Base-by-base conservation (phyloP, 2,888 invertebrate species). In the Zootermopsis nevadensis region DNA sequence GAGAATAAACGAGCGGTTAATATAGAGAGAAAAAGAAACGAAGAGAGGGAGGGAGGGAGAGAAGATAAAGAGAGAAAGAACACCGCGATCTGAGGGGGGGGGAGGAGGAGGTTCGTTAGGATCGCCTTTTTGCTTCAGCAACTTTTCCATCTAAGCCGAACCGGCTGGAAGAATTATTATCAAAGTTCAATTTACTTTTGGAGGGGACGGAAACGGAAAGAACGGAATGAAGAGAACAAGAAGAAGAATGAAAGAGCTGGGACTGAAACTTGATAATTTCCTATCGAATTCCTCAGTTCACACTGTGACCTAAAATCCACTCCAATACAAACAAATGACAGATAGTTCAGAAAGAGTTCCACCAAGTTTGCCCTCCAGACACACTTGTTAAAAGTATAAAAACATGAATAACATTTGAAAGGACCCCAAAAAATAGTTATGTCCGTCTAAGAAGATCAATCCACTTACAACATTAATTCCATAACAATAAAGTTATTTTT, bases 21-120 rank as follows among this genome's bases (percentile, higher is more conserved):
- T 60, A 53, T 53, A 60, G 60, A 60, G 60, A 60, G 7, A 27
- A 4, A 60, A 6, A n/a, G n/a, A 4, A 80, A 83, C 83, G 86
- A 86, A 86, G 85, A 84, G 86, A 86, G 86, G 83, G 85, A 86
- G 85, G 74, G 33, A 82, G 83, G 84, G 84, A 83, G 83, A 84
- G 60, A 81, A 53, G 77, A 53, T 67, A 6, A 60, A 1, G 12
- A 27, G 3, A 60, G 66, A 72, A 74, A n/a, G n/a, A n/a, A n/a
- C 27, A 27, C 24, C 22, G 55, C 12, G 12, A 53, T 12, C 55
- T 12, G 85, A 84, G 86, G 86, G 86, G 83, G 85, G 85, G 85
- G 74, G 33, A 82, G 83, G 84, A 74, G 22, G 66, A 84, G 81
- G 81, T 81, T 83, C 69, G 81, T 76, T 81, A 67, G 84, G 77